Conservation (phyloP, 2,113 vertebrate genomes). For the Bagarius yarrelli region DNA sequence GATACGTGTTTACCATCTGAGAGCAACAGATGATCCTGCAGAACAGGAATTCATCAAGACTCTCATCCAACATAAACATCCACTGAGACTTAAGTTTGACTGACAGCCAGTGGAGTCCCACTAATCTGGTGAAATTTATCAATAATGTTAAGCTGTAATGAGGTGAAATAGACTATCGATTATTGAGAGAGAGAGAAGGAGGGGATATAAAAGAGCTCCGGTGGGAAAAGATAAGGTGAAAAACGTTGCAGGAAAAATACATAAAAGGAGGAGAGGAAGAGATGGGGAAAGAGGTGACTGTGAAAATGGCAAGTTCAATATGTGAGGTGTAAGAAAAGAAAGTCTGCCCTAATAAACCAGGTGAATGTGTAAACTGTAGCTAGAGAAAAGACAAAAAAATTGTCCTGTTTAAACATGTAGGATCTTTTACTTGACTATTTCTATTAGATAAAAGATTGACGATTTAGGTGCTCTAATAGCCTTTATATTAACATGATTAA, state of each 20-base stretch:
- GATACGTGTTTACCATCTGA: not conserved
- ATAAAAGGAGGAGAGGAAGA: not conserved
- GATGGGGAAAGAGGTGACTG: not conserved
- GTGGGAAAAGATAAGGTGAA: not conserved
- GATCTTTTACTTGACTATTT: not conserved
- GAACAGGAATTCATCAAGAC: not conserved
- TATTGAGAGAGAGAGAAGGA: constrained; percentile 18
- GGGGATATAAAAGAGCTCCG: constrained; percentile 18
- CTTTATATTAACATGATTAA: no score
- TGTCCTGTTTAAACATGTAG: not conserved
- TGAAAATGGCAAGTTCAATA: constrained; percentile 11
- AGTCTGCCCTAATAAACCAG: not conserved
- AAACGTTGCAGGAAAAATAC: not conserved
- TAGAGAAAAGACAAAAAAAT: not conserved
- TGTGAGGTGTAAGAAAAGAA: not conserved
- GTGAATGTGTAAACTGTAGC: constrained; percentile 12
- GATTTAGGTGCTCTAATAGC: no score
- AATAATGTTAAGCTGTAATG: constrained; percentile 37
- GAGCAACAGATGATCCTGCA: not conserved
- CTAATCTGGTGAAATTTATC: constrained; percentile 40
- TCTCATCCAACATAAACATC: not conserved
- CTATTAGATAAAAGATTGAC: not conserved
- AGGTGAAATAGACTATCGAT: constrained; percentile 53
- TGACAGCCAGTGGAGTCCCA: constrained; percentile 30
- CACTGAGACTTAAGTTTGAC: constrained; percentile 25